These are phyloP conservation scores for Acleris sparsana DNA, from an alignment of 2,888 invertebrate genomes.

Conservation along the genomic window DNA sequence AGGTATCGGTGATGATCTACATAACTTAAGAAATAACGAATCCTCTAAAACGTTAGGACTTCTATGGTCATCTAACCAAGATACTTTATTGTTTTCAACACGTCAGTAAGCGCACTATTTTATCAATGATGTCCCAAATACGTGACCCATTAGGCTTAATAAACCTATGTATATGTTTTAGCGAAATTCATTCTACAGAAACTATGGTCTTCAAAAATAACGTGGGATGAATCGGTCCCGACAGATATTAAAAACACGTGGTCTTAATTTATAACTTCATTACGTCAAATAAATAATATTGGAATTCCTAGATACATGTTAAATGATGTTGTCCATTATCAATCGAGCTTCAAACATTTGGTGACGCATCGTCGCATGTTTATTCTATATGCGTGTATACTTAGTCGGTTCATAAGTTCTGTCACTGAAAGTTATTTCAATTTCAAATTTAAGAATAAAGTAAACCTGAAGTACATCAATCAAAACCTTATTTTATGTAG, in stretches of 20 bases:
- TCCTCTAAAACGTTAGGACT: constrained; percentile 18
- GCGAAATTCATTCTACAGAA: constrained; percentile 25
- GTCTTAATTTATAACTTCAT: background rate
- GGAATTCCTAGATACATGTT: constrained; percentile 3
- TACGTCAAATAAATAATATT: background rate
- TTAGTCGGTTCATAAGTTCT: too few species aligned
- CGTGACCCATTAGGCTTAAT: constrained; percentile 28
- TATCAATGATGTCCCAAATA: constrained; percentile 24
- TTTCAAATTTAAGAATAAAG: too few species aligned
- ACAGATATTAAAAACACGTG: background rate
- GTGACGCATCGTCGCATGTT: constrained; percentile 1
- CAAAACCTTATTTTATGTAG: too few species aligned
- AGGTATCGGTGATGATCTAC: background rate
- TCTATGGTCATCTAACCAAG: constrained; percentile 17
- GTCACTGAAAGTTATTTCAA: too few species aligned
- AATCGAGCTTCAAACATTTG: constrained; percentile 5
- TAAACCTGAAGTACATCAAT: too few species aligned
- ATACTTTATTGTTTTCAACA: constrained; percentile 9
- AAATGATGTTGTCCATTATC: background rate
- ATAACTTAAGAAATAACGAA: constrained; percentile 5
- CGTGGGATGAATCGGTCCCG: constrained; percentile 8
- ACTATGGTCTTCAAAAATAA: constrained; percentile 19
- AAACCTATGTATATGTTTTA: constrained; percentile 17
- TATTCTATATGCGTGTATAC: background rate
- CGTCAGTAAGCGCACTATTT: constrained; percentile 12